Evolutionary conservation across 2,113 vertebrate species (phyloP).

Genomic region (Strigops habroptila): DNA sequence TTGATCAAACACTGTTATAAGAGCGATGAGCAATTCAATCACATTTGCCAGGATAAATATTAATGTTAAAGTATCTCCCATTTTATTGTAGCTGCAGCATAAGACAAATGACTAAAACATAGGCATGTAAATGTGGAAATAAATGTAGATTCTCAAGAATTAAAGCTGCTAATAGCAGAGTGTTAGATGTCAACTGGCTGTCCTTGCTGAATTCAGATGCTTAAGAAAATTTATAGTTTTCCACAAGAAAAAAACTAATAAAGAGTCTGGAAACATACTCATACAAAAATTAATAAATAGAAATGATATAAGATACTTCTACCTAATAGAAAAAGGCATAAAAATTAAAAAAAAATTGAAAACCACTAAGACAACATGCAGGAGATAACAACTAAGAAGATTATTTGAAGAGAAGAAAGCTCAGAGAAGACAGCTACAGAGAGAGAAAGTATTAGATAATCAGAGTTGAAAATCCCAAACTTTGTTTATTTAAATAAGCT

Average conservation of each 20-base stretch:
- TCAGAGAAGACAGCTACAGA: background rate
- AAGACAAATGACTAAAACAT: slow-evolving; percentile 11
- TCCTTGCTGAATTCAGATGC: background rate
- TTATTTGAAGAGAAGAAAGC: background rate
- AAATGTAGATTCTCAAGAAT: background rate
- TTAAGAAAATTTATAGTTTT: background rate
- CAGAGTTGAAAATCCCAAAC: background rate
- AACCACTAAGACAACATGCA: background rate
- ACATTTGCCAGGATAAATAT: slow-evolving; percentile 27
- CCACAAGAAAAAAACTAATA: background rate
- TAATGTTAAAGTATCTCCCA: slow-evolving; percentile 4
- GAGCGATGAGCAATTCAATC: slow-evolving; percentile 22
- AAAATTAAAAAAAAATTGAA: background rate
- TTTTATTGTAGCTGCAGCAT: background rate
- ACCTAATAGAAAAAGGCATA: background rate
- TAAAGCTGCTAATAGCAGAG: background rate
- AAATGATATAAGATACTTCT: background rate
- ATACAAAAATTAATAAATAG: background rate
- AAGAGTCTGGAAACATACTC: background rate
- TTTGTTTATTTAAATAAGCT: slow-evolving; percentile 44
- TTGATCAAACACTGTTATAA: slow-evolving; percentile 7
- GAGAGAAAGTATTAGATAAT: background rate
- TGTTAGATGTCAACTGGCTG: background rate
- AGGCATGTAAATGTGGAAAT: background rate
- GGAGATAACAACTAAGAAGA: background rate